Percentiles rank a stretch among this genome's conserved stretches.
These are phyloP conservation scores for Lordiphosa stackelbergi DNA, from an alignment of 1,140 invertebrate genomes.

Conservation along the genomic window DNA sequence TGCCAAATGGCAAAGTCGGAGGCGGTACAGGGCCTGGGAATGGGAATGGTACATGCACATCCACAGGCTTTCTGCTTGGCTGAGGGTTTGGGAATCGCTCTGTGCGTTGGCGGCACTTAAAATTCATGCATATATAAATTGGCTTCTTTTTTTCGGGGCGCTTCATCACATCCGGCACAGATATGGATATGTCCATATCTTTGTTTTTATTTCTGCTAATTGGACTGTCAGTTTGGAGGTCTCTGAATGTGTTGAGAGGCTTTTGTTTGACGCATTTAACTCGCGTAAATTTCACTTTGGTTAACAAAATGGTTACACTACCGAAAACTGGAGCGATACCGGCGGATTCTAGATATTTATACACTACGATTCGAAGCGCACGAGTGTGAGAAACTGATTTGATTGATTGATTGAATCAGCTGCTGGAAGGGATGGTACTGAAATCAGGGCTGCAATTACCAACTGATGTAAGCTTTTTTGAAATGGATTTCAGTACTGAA, in stretches of 20 bases:
- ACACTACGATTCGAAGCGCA: too few species aligned
- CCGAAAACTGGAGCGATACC: conserved; percentile 26
- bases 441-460: too few species aligned
- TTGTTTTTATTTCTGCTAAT: conserved; percentile 63
- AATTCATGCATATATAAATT: conserved; percentile 45
- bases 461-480: too few species aligned
- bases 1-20: conserved; percentile 43
- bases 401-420: too few species aligned
- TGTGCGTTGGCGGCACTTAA: conserved; percentile 52
- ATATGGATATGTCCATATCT: conserved; percentile 31
- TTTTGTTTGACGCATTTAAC: conserved; percentile 55
- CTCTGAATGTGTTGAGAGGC: conserved; percentile 18
- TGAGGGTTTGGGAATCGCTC: conserved; percentile 56
- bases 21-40: conserved; percentile 19
- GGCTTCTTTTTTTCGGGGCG: conserved; percentile 33
- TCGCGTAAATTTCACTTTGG: conserved; percentile 69
- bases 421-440: too few species aligned
- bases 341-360: not conserved
- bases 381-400: too few species aligned
- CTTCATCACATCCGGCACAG: conserved; percentile 66
- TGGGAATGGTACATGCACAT: conserved; percentile 16
- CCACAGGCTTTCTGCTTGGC: conserved; percentile 65
- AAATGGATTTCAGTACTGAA: too few species aligned
- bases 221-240: conserved; percentile 64
- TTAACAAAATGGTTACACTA: conserved; percentile 31